A percentile compares a stretch with the other conserved stretches of the same genome.
Conservation (phyloP, 2,113 vertebrate species). For the Nycticryphes semicollaris region DNA sequence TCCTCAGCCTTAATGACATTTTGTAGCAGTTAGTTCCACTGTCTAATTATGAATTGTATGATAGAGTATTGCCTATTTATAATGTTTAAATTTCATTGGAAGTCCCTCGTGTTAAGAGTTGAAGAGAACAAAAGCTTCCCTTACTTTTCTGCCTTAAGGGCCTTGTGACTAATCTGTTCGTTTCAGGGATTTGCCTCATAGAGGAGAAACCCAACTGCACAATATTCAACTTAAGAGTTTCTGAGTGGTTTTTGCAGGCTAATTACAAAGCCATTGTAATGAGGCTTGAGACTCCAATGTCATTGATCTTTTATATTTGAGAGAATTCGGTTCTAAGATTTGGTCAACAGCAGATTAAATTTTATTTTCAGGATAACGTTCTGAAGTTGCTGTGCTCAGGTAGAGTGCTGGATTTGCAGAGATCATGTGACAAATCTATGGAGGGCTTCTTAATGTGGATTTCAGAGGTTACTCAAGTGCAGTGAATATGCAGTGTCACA, state of each 20-base stretch:
- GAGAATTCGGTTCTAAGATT: conserved; percentile 2
- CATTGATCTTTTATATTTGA: conserved; percentile 24
- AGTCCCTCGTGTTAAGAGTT: conserved; percentile 22
- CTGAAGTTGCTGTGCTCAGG: neutral
- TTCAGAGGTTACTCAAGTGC: neutral
- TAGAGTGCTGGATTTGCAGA: neutral
- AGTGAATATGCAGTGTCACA: neutral
- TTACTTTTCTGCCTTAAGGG: conserved; percentile 52
- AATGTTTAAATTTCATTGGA: conserved; percentile 54
- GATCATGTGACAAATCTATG: neutral
- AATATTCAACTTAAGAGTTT: conserved; percentile 28
- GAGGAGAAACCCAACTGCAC: conserved; percentile 33
- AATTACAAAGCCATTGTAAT: conserved; percentile 54
- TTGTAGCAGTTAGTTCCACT: conserved; percentile 60
- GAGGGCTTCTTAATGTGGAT: neutral
- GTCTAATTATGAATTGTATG: conserved; percentile 60
- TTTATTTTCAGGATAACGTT: neutral
- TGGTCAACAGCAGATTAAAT: neutral
- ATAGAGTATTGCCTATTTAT: conserved; percentile 64
- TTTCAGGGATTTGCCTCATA: conserved; percentile 59
- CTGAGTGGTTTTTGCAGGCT: conserved; percentile 30
- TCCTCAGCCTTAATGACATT: conserved; percentile 41
- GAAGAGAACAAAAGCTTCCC: conserved; percentile 52
- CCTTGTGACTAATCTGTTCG: conserved; percentile 53
- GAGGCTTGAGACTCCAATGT: conserved; percentile 23